These are phyloP conservation scores for Perca fluviatilis DNA, from an alignment of 2,113 vertebrate species.

Conservation along the genomic window DNA sequence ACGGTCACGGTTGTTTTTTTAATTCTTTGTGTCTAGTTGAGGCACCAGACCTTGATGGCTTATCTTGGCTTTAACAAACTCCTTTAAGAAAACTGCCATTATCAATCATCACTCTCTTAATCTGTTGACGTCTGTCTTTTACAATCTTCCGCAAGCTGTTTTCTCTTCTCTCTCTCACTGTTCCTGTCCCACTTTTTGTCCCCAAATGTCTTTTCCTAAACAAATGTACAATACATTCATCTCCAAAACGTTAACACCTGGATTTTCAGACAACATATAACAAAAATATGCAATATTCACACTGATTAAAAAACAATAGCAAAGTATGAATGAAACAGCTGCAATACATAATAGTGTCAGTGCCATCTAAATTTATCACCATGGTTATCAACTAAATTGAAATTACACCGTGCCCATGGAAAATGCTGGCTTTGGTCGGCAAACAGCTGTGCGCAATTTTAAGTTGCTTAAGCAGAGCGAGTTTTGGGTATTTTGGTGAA, in stretches of 20 bases:
- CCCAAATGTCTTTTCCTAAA: background rate
- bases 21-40: background rate
- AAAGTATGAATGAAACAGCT: background rate
- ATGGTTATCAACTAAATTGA: too few relatives aligned
- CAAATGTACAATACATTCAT: background rate
- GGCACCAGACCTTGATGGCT: background rate
- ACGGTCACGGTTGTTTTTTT: background rate
- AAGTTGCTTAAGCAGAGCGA: too few relatives aligned
- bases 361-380: background rate
- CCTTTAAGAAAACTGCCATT: background rate
- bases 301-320: background rate
- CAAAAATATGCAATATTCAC: background rate
- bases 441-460: too few relatives aligned
- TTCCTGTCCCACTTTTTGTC: background rate
- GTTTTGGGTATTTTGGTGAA: background rate
- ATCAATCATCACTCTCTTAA: background rate
- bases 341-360: background rate
- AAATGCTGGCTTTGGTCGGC: background rate
- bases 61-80: constrained; percentile 14
- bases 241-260: background rate
- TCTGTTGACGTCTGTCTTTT: background rate
- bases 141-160: background rate
- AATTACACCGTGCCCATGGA: background rate
- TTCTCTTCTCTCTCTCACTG: background rate
- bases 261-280: background rate